Base-by-base conservation (phyloP, 2,113 vertebrate genomes). In the Caranx ignobilis region DNA sequence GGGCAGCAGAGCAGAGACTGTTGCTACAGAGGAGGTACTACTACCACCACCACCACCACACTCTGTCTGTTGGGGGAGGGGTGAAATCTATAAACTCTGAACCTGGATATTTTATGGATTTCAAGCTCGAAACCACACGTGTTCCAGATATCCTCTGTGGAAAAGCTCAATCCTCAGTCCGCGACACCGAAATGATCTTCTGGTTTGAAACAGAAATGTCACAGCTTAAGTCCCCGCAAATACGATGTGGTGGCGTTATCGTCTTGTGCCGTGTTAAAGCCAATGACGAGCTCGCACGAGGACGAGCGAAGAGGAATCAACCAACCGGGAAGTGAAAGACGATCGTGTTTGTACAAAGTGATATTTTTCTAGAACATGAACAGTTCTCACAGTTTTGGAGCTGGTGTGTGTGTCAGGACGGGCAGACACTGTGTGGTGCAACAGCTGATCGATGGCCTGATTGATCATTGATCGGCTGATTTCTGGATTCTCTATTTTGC, bases 271-370 rank as follows among this genome's bases (percentile, higher is more conserved):
- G 84, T 55, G 89, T 76, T 94, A 81, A 93, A 85, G 90, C 89
- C 76, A 88, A 88, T 93, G 85, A 81, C 85, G 86, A 83, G 77
- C 82, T 82, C 89, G 67, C 82, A 43, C 71, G 83, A 83, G 63
- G n/a, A 77, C 56, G 12, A 65, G 21, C 16, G 62, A 89, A 86
- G 63, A 76, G 39, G 83, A 65, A 65, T 70, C 74, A 75, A 64
- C 56, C 35, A 80, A 45, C 70, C 55, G 59, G 78, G 61, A 73
- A 60, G 52, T 32, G 21, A 75, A 52, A 0, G 61, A 83, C 50
- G 47, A 6, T 57, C 62, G 52, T 64, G 16, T 62, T 86, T 77
- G 68, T 71, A 37, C 60, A 76, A 56, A 59, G 64, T 61, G 39
- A 34, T 62, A 35, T 84, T 84, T 71, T 81, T 78, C 34, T 63